Evolutionary conservation across 2,113 vertebrate species (phyloP).

Genomic region (Tylochromis polylepis): DNA sequence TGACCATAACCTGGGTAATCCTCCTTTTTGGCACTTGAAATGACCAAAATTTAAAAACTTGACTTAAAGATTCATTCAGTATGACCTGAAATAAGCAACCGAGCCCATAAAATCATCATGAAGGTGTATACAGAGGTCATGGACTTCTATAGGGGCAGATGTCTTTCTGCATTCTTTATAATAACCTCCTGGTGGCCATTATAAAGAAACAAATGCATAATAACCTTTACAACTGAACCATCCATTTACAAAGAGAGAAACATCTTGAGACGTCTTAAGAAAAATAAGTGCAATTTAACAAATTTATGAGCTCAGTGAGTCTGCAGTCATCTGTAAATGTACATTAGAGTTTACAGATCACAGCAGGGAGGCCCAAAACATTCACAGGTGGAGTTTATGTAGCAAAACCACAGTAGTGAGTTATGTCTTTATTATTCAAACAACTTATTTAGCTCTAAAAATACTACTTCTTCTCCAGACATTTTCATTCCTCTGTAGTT

Average conservation of each 20-base stretch:
- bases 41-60: background rate
- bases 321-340: background rate
- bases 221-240: background rate
- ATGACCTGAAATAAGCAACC: accelerated
- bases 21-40: background rate
- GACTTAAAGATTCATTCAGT: accelerated
- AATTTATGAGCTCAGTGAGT: background rate
- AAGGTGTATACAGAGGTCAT: accelerated
- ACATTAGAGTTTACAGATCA: background rate
- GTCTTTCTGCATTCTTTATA: background rate
- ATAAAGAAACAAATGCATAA: background rate
- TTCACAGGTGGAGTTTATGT: too few species aligned
- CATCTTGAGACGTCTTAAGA: background rate
- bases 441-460: background rate
- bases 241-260: accelerated
- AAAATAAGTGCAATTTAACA: background rate
- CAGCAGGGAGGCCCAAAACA: background rate
- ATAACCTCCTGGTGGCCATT: background rate
- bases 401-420: background rate
- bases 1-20: background rate
- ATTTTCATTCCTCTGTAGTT: background rate
- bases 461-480: background rate
- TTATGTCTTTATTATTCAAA: background rate
- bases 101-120: background rate
- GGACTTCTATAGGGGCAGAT: background rate